A percentile compares a stretch with the other conserved stretches of the same genome.
Evolutionary conservation across 2,113 vertebrate genomes (phyloP).

Genomic region (Colossoma macropomum): DNA sequence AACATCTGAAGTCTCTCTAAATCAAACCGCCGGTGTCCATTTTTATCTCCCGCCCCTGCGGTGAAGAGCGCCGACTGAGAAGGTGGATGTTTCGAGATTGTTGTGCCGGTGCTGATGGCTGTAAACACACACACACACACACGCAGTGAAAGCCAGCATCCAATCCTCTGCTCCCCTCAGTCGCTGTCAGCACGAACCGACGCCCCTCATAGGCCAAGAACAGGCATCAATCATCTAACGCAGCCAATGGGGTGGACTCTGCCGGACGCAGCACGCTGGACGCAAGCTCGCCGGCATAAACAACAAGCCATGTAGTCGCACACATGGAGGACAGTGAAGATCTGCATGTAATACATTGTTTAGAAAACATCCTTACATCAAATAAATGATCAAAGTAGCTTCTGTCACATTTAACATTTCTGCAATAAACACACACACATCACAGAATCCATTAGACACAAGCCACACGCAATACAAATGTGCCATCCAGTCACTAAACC

Average conservation of each 20-base stretch:
- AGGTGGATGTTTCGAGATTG: conserved; percentile 49
- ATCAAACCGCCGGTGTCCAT: neutral
- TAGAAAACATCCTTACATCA: too few relatives aligned
- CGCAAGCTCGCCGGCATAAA: conserved; percentile 22
- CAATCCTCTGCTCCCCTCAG: conserved; percentile 55
- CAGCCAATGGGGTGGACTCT: conserved; percentile 53
- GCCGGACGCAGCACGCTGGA: conserved; percentile 36
- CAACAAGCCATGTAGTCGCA: neutral
- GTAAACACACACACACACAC: conserved; percentile 57
- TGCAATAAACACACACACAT: too few relatives aligned
- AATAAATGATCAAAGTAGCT: too few relatives aligned
- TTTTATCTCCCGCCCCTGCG: conserved; percentile 30
- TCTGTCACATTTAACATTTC: too few relatives aligned
- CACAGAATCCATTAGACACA: too few relatives aligned
- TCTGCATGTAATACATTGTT: neutral
- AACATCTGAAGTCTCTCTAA: conserved; percentile 4
- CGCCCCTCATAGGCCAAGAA: conserved; percentile 60
- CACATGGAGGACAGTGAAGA: neutral
- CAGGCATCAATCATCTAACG: conserved; percentile 57
- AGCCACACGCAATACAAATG: neutral
- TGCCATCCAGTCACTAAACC: neutral
- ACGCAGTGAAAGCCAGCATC: conserved; percentile 49
- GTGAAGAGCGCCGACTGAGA: conserved; percentile 23
- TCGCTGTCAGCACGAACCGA: conserved; percentile 50
- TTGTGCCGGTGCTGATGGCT: conserved; percentile 52